Evolutionary conservation across 92 coral and sea anemone species (phyloP).

Genomic region (Metridium senile): DNA sequence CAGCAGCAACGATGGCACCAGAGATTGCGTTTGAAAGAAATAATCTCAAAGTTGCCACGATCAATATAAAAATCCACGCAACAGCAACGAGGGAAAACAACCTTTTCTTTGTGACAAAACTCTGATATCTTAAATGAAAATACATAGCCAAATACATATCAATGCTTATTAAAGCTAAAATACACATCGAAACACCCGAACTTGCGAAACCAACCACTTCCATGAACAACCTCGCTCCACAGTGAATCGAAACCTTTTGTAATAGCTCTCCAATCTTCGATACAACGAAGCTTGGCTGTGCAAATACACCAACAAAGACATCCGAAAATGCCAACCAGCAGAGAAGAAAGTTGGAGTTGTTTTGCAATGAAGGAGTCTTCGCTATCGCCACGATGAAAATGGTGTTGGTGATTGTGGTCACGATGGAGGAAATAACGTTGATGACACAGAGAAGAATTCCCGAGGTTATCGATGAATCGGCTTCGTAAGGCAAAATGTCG

Average conservation of each 20-base stretch:
- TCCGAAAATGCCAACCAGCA: conserved; percentile 30
- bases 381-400: neutral
- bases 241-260: neutral
- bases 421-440: conserved; percentile 10
- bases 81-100: neutral
- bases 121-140: conserved; percentile 12
- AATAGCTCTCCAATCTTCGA: conserved; percentile 18
- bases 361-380: conserved; percentile 15
- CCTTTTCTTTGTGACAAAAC: conserved; percentile 8
- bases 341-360: conserved; percentile 10
- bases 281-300: conserved; percentile 14
- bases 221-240: conserved; percentile 10
- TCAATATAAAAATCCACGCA: neutral
- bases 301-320: conserved; percentile 21
- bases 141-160: conserved; percentile 18
- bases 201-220: conserved; percentile 1
- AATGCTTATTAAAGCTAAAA: conserved; percentile 9
- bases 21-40: neutral
- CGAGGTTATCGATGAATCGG: neutral
- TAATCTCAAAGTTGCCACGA: conserved; percentile 6
- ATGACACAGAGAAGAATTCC: conserved; percentile 1
- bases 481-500: conserved; percentile 6
- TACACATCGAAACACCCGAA: conserved; percentile 18
- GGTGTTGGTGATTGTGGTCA: neutral
- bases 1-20: neutral